phyloP scores from a whole-genome alignment of 2,797 vertebrate genomes.

The Platalea minor region DNA sequence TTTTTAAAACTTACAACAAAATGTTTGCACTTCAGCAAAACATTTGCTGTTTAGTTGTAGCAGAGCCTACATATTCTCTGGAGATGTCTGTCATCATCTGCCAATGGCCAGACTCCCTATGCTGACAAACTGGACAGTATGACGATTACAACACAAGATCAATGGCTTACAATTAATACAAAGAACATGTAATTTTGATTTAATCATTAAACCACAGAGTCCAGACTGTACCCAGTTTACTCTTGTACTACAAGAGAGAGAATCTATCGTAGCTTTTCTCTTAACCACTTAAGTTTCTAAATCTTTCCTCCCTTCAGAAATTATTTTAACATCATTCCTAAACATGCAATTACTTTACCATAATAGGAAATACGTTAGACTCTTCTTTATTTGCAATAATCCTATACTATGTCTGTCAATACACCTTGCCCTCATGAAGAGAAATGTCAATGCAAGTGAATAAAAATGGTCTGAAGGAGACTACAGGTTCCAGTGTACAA shows the following conservation, averaged over 20 bases:
- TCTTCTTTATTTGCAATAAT: neutral
- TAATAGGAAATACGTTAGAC: neutral
- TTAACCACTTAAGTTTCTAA: neutral
- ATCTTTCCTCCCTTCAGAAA: neutral
- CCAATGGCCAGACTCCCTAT: neutral
- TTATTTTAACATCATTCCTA: neutral
- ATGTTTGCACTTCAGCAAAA: constrained; percentile 30
- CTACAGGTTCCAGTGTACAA: neutral
- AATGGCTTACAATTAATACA: neutral
- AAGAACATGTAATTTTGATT: neutral
- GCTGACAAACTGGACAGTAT: neutral
- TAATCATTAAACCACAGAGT: neutral
- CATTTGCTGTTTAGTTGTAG: neutral
- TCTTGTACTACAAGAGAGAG: neutral
- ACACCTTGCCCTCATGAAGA: neutral
- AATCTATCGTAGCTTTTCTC: neutral
- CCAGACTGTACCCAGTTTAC: neutral
- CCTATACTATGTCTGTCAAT: neutral
- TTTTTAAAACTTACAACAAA: constrained; percentile 15
- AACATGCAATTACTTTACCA: neutral
- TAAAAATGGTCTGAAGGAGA: neutral
- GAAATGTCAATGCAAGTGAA: neutral
- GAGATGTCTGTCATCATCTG: constrained; percentile 11
- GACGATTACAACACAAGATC: neutral
- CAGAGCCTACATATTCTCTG: neutral